A percentile compares a stretch with the other conserved stretches of the same genome.
phyloP scores from a whole-genome alignment of 37 sponge, comb jelly and placozoan genomes.

The Cliona cf. orientalis region DNA sequence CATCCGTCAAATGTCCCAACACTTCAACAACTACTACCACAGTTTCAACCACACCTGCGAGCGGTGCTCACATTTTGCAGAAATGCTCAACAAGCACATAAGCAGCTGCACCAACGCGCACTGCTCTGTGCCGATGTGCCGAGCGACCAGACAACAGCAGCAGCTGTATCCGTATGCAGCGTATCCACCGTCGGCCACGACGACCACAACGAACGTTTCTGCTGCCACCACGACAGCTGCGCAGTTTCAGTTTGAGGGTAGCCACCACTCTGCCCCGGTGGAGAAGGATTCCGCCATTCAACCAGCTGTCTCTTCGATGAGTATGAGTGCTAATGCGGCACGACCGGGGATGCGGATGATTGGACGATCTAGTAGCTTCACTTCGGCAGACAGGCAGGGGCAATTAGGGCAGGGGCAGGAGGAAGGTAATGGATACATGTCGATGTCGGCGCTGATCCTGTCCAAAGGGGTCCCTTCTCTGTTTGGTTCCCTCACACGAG shows the following conservation, averaged over 20 bases:
- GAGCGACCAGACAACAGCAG: background rate
- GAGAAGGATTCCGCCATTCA: background rate
- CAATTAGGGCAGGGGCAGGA: no score
- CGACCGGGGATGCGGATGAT: no score
- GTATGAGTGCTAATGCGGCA: no score
- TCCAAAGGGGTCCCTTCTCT: no score
- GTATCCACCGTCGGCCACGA: background rate
- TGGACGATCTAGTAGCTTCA: no score
- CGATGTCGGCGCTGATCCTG: no score
- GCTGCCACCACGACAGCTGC: background rate
- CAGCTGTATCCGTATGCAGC: no score
- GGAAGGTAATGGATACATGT: no score
- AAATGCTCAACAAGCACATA: background rate
- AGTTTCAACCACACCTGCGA: background rate
- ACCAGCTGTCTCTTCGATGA: no score
- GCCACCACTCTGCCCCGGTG: background rate
- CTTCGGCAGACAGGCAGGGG: no score
- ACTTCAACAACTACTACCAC: background rate
- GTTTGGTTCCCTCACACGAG: no score
- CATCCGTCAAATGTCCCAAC: constrained; percentile 1
- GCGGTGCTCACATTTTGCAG: background rate
- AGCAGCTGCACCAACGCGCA: background rate
- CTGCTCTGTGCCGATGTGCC: background rate
- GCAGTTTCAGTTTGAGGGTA: background rate
- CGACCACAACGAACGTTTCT: background rate